Base-by-base conservation (phyloP, 1,140 invertebrate species). In the Penaeus indicus region DNA sequence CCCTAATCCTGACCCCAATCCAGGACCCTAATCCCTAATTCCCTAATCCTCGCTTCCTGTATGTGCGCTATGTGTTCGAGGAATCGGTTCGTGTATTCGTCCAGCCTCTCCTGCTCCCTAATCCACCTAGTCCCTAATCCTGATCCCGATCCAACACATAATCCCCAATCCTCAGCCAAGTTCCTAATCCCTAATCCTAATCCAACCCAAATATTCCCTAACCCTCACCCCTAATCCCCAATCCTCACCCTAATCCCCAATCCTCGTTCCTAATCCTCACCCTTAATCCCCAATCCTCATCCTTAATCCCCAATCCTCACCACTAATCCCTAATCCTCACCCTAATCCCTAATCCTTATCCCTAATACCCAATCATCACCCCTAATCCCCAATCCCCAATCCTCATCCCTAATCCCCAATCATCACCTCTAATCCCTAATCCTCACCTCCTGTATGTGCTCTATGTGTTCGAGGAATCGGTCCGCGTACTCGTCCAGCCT, bases 401-500 rank as follows among this genome's bases (percentile, higher is more conserved):
- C 22, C 67, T 10, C 3, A 10, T 18, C 67, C 22, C 27, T 27
- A n/a, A 69, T 27, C 67, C 18, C 67, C 67, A 13, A 42, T 42
- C 3, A 90, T 92, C 91, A 97, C 97, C 94, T 98, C 97, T 27
- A n/a, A 69, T 27, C 67, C 18, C 67, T 7, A 13, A 42, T 42
- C 3, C 90, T 92, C 91, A 97, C 97, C 94, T 98, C 97, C 92
- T 98, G 95, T 90, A 98, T 95, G 92, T 98, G 97, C 92, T 98
- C 97, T 89, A 97, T 95, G 92, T 97, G 97, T 92, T 98, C 97
- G 91, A 96, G 95, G 93, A 98, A 98, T 91, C 96, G 95, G 91
- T 97, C 96, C 80, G 96, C 85, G 47, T 94, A 95, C 91, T 97
- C 96, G 92, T 98, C 96, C 16, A 98, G 94, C 90, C 95, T 94